Evolutionary conservation across 2,888 invertebrate species (phyloP), one percentile per base, ranked within the genome.

Genomic region (Thymelicus sylvestris): DNA sequence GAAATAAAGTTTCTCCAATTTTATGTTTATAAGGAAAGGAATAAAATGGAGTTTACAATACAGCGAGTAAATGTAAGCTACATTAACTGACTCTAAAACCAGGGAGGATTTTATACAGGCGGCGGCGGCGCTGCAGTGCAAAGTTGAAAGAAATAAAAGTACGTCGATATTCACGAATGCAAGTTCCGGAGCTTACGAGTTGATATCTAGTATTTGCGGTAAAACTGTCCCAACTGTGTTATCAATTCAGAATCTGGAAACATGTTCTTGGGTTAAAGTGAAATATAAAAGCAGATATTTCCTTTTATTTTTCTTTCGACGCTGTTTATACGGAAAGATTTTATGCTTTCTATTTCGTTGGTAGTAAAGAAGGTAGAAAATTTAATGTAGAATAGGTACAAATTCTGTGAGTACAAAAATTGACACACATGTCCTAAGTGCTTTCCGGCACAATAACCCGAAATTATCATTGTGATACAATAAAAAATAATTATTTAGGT

Each of bases 71-170:
- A 59, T 66, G 24, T 15, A 19, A 52, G 65, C 65, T 52, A 41
- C 65, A 65, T 65, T 65, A 41, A 52, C 52, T 39, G 12, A 57
- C 24, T 31, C 39, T 7, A 59, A 59, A 66, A 66, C 57, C 47
- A 41, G 55, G 31, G 47, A 13, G 60, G 48, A 50, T 50, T 61
- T 67, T 39, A 38, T 52, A 61, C 67, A 67, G 55, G 55, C 59
- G 38, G 61, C 39, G 55, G 55, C 59, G 38, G 61, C 39, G 60
- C 39, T 52, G 44, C 48, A 68, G 31, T 52, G 44, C 61, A 68
- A 68, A 68, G 52, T 65, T 55, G 52, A 64, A 64, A 69, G 68
- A 57, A 62, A 68, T 68, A 68, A 68, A 68, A 69, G 39, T 59
- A 59, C 38, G 55, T 69, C 68, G 63, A 69, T 69, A 63, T 69